Evolutionary conservation across 1,140 invertebrate species (phyloP).

Genomic region (Hylyphantes graminicola): DNA sequence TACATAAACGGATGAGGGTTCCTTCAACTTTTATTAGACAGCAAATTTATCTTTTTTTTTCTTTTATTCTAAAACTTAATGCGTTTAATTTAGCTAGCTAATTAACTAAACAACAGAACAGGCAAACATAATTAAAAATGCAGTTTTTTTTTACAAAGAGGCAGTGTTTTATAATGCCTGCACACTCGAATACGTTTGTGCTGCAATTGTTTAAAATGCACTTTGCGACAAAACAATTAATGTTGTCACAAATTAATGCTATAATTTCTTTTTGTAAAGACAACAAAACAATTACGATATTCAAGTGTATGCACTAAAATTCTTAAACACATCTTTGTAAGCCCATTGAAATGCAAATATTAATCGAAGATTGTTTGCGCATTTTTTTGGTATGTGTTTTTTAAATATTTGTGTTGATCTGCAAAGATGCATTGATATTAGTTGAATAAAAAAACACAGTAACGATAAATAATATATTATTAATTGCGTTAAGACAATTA

Average conservation of each 20-base stretch:
- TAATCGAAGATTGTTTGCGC: too few relatives aligned
- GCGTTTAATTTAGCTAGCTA: conserved; percentile 18
- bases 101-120: conserved; percentile 7
- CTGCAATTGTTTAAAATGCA: conserved; percentile 22
- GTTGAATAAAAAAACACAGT: too few relatives aligned
- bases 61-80: conserved; percentile 26
- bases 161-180: conserved; percentile 9
- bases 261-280: conserved; percentile 23
- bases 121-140: conserved; percentile 30
- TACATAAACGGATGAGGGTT: conserved; percentile 13
- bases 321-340: too few relatives aligned
- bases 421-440: too few relatives aligned
- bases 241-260: conserved; percentile 29
- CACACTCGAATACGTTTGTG: background rate
- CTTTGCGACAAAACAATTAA: conserved; percentile 18
- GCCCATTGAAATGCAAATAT: too few relatives aligned
- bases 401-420: too few relatives aligned
- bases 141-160: background rate
- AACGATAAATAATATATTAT: too few relatives aligned
- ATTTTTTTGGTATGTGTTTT: too few relatives aligned
- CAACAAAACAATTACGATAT: conserved; percentile 25
- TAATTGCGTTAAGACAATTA: too few relatives aligned
- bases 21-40: conserved; percentile 20
- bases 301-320: too few relatives aligned
- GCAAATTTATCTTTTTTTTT: conserved; percentile 13